A percentile compares a stretch with the other conserved stretches of the same genome.
Evolutionary conservation across 1,140 invertebrate species (phyloP).

Genomic region (Ceratosolen solmsi): DNA sequence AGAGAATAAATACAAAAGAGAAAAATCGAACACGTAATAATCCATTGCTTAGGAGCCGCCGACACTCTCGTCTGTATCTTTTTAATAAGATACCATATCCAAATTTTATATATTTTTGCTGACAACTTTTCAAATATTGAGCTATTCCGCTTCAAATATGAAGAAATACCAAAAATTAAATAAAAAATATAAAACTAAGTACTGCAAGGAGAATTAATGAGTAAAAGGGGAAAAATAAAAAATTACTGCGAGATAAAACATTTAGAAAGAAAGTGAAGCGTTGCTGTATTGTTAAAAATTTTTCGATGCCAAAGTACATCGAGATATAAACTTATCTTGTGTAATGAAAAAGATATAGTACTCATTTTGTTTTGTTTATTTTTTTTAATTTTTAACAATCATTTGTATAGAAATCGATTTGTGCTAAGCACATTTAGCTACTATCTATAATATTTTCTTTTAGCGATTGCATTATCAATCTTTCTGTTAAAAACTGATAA

Average conservation of each 20-base stretch:
- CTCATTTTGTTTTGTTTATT: no score
- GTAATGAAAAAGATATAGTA: no score
- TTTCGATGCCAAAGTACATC: conserved; percentile 69
- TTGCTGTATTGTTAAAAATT: conserved; percentile 54
- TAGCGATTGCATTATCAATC: no score
- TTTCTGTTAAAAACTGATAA: no score
- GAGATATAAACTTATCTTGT: not conserved
- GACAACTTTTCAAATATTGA: conserved; percentile 59
- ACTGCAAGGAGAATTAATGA: no score
- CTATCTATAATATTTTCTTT: no score
- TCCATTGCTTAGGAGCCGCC: conserved; percentile 34
- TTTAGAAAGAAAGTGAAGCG: not conserved
- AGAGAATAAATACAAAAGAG: conserved; percentile 19
- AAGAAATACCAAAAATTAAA: conserved; percentile 53
- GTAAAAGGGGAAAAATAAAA: not conserved
- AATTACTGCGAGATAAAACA: conserved; percentile 3
- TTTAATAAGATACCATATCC: conserved; percentile 54
- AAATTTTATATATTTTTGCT: conserved; percentile 65
- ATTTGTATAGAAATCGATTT: no score
- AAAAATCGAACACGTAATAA: conserved; percentile 31
- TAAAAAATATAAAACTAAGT: conserved; percentile 43
- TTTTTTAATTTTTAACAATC: no score
- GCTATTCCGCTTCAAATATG: conserved; percentile 61
- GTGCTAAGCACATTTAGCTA: no score
- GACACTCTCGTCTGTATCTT: conserved; percentile 32